phyloP scores from a whole-genome alignment of 2,113 vertebrate species.

The Gila orcuttii region DNA sequence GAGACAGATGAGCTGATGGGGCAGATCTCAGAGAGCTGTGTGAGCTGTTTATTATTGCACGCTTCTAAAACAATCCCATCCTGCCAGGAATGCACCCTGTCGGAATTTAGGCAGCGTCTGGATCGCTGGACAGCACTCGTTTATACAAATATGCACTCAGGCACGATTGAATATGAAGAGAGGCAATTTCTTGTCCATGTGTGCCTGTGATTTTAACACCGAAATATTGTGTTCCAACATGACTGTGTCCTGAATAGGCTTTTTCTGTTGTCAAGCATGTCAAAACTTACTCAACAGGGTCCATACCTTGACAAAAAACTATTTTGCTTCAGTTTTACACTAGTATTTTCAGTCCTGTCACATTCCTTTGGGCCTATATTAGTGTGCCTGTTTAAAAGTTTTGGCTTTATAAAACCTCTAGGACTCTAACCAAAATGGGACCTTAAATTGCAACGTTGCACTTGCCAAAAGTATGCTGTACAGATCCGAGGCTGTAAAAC shows the following conservation, averaged over 20 bases:
- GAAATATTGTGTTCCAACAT: conserved; percentile 30
- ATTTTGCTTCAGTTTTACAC: background rate
- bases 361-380: background rate
- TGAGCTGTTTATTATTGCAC: conserved; percentile 53
- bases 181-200: background rate
- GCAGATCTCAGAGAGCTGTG: background rate
- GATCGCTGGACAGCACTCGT: background rate
- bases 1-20: background rate
- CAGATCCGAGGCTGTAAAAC: conserved; percentile 28
- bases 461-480: conserved; percentile 39
- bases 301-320: background rate
- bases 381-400: background rate
- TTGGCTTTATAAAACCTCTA: conserved; percentile 22
- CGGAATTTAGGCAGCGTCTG: conserved; percentile 27
- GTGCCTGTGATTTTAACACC: conserved; percentile 32
- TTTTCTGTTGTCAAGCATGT: conserved; percentile 36
- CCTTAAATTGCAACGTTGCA: conserved; percentile 20
- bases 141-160: conserved; percentile 12
- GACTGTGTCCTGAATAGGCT: conserved; percentile 8
- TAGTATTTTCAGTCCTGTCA: conserved; percentile 17
- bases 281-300: background rate
- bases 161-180: conserved; percentile 17
- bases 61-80: conserved; percentile 52
- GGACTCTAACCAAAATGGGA: conserved; percentile 34
- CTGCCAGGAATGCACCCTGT: conserved; percentile 43